Evolutionary conservation across 2,888 invertebrate genomes (phyloP).

Genomic region (Aleiodes testaceus): DNA sequence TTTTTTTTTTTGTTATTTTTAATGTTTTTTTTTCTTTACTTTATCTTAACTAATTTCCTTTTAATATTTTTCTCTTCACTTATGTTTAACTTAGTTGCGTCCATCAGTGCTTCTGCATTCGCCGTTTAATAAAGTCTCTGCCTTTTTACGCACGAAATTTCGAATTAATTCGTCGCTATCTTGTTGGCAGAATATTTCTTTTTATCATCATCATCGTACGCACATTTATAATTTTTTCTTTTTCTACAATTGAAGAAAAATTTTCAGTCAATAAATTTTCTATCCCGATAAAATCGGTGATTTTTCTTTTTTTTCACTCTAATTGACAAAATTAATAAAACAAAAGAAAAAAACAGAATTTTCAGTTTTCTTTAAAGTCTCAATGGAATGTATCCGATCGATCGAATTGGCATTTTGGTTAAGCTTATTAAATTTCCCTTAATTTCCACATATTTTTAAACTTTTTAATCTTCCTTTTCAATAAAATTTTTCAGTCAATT

Average conservation of each 20-base stretch:
- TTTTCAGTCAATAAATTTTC: conserved; percentile 42
- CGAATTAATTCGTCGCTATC: conserved; percentile 25
- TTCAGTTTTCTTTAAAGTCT: conserved; percentile 42
- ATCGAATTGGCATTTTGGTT: conserved; percentile 51
- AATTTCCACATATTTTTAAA: conserved; percentile 35
- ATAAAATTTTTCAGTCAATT: conserved; percentile 61
- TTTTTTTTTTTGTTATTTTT: conserved; percentile 6
- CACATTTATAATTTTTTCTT: conserved; percentile 13
- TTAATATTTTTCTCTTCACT: conserved; percentile 15
- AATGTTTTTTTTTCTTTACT: conserved; percentile 1
- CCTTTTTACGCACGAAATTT: conserved; percentile 39
- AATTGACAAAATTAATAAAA: conserved; percentile 41
- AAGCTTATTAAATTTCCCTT: conserved; percentile 51
- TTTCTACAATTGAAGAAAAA: conserved; percentile 15
- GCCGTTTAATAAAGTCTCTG: conserved; percentile 40
- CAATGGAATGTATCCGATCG: conserved; percentile 55
- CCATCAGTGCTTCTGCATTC: conserved; percentile 25
- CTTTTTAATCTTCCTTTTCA: conserved; percentile 38
- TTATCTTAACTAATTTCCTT: neutral
- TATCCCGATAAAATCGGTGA: conserved; percentile 38
- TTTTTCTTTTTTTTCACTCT: conserved; percentile 15
- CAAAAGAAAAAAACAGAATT: conserved; percentile 38
- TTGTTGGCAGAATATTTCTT: conserved; percentile 11
- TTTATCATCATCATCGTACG: conserved; percentile 19
- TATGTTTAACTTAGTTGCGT: conserved; percentile 23